Conservation (phyloP, 2,797 vertebrate species). For the Botia kubotai region DNA sequence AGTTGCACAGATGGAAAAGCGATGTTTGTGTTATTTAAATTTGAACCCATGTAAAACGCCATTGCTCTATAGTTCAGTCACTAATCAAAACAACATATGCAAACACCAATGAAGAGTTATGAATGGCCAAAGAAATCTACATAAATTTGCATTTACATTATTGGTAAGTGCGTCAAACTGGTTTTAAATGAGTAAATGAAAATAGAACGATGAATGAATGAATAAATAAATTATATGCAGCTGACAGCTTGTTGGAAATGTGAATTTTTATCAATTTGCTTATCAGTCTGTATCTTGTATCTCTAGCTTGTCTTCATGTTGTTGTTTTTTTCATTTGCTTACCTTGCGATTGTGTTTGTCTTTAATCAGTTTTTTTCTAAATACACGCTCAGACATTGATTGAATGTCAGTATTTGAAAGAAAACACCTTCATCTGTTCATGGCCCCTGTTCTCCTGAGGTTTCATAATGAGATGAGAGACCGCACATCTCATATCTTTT, state of each 20-base stretch:
- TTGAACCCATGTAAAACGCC: slow-evolving; percentile 14
- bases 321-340: slow-evolving; percentile 23
- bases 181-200: neutral
- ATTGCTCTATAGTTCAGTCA: slow-evolving; percentile 18
- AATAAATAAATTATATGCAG: slow-evolving; percentile 1
- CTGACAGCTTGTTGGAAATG: neutral
- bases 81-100: slow-evolving; percentile 24
- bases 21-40: slow-evolving; percentile 34
- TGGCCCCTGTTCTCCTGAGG: slow-evolving; percentile 31
- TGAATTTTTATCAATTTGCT: no score
- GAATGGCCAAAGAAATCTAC: neutral
- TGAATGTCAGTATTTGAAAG: slow-evolving; percentile 52
- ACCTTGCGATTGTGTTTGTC: slow-evolving; percentile 17
- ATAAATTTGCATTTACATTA: neutral
- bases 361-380: slow-evolving; percentile 2
- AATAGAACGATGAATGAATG: neutral
- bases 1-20: slow-evolving; percentile 43
- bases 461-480: slow-evolving; percentile 57
- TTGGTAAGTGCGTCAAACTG: neutral
- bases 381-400: slow-evolving; percentile 41
- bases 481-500: slow-evolving; percentile 58
- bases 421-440: slow-evolving; percentile 40
- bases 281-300: no score
- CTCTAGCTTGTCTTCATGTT: slow-evolving; percentile 10
- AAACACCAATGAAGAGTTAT: slow-evolving; percentile 16